A percentile compares a stretch with the other conserved stretches of the same genome.
phyloP scores from a whole-genome alignment of 1,140 invertebrate species.

The Neocloeon triangulifer region DNA sequence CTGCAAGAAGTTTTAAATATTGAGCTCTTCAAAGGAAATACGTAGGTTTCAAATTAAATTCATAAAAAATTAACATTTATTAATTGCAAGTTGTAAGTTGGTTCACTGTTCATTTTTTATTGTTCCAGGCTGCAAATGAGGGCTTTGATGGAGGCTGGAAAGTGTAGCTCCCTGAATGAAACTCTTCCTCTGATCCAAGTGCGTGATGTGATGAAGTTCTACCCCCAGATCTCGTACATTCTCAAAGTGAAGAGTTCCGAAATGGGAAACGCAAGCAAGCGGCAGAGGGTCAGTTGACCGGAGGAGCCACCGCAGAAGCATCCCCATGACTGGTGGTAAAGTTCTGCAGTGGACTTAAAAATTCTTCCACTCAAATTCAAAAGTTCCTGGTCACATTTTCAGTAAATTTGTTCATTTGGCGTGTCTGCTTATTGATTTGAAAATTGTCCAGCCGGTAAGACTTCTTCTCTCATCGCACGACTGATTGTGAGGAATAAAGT shows the following conservation, averaged over 20 bases:
- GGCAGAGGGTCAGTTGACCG: too few species aligned
- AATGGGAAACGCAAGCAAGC: too few species aligned
- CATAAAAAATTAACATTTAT: neutral
- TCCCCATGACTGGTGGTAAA: too few species aligned
- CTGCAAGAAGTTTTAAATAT: constrained; percentile 50
- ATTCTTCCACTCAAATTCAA: too few species aligned
- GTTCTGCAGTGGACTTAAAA: too few species aligned
- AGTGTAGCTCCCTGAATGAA: constrained; percentile 36
- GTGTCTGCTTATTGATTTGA: too few species aligned
- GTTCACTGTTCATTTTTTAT: constrained; percentile 1
- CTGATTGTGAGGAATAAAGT: too few species aligned
- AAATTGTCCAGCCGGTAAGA: too few species aligned
- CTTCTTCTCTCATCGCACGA: too few species aligned
- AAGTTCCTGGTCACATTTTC: too few species aligned
- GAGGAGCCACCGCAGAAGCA: too few species aligned
- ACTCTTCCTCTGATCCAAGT: constrained; percentile 49
- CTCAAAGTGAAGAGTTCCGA: constrained; percentile 19
- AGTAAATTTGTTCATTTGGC: too few species aligned
- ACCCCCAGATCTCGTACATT: constrained; percentile 71
- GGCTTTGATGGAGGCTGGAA: constrained; percentile 44
- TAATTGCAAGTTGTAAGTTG: neutral
- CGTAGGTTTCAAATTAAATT: constrained; percentile 26
- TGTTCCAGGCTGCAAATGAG: constrained; percentile 42
- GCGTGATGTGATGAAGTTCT: constrained; percentile 54
- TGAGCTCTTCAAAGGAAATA: constrained; percentile 55